Evolutionary conservation across 1,140 invertebrate genomes (phyloP), one percentile per base, ranked within the genome.

Genomic region (Oppia nitens): DNA sequence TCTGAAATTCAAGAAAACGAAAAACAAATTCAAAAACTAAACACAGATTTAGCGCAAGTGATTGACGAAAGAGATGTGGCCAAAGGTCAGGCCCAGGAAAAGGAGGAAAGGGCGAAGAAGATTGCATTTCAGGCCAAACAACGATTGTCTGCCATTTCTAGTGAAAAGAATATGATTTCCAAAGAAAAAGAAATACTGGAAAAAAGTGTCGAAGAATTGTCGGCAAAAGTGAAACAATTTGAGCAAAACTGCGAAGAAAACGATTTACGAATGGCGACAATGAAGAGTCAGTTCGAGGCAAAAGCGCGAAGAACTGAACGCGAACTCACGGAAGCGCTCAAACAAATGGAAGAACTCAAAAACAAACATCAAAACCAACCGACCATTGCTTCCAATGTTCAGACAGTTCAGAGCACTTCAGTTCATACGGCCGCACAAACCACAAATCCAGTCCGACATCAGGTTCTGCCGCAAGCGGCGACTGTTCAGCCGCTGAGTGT

Each of bases 101-200:
- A 55, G 21, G 53, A 55, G 23, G 40, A 47, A 14, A 55, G 20
- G 20, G 53, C 53, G 1, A 55, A 55, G 23, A 47, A 55, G 24
- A 55, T 55, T 45, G 53, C 53, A 6, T 12, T 45, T 40, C 21
- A 55, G 25, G 53, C 53, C 24, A 55, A 55, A 55, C 29, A 40
- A 47, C 14, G 53, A 3, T 20, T 55, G 2, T 17, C 29, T 3
- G 53, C 29, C 14, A 2, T 55, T n/a, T 14, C 27, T n/a, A 12
- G 14, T 3, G 53, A 55, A 55, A 55, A 55, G 21, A 32, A 3
- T 2, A 45, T 9, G 1, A 11, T 55, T 2, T 24, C 47, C 2
- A 55, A 47, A 45, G 53, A 55, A 20, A 40, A 27, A 45, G 53
- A 55, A 25, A 55, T 11, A 14, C 14, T 55, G 9, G 21, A 20